Evolutionary conservation across 2,888 invertebrate species (phyloP), one percentile per base, ranked within the genome.

Genomic region (Frankliniella fusca): DNA sequence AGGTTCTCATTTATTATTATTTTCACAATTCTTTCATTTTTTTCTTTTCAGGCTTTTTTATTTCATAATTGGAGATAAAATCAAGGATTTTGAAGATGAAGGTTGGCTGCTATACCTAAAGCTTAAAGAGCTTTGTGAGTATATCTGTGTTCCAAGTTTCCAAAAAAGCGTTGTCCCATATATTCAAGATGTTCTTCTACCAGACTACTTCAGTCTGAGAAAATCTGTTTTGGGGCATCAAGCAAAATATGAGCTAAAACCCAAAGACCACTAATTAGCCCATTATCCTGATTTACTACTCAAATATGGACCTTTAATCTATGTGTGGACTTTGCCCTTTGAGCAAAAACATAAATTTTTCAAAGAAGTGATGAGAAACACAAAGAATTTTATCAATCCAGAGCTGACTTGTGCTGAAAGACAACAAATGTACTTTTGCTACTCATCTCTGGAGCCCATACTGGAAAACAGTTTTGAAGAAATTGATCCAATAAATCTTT

Each of bases 331-430:
- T 9, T n/a, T n/a, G n/a, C n/a, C n/a, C n/a, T n/a, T n/a, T n/a
- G n/a, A n/a, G n/a, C n/a, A n/a, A n/a, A n/a, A n/a, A 7, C 65
- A 65, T 65, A 65, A 65, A n/a, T n/a, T 65, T 65, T 65, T 65
- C 65, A 65, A 65, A n/a, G 20, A 65, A 3, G 20, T 65, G 20
- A 18, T 65, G 65, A 65, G 65, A 65, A 18, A 20, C 9, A n/a
- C 65, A n/a, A 18, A 65, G 7, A 65, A 65, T n/a, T 11, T 65
- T 65, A 65, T 65, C 7, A 65, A 65, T 65, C 20, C 65, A 65
- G 65, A 65, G 65, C 9, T 9, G n/a, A 65, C 20, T n/a, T 65
- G 8, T 65, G 65, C 65, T n/a, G 18, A 15, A 2, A 65, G 65
- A 2, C n/a, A 65, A 1, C 65, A 65, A 7, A 15, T 65, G 18